Evolutionary conservation across 2,888 invertebrate genomes (phyloP).

Genomic region (Orgyia antiqua): DNA sequence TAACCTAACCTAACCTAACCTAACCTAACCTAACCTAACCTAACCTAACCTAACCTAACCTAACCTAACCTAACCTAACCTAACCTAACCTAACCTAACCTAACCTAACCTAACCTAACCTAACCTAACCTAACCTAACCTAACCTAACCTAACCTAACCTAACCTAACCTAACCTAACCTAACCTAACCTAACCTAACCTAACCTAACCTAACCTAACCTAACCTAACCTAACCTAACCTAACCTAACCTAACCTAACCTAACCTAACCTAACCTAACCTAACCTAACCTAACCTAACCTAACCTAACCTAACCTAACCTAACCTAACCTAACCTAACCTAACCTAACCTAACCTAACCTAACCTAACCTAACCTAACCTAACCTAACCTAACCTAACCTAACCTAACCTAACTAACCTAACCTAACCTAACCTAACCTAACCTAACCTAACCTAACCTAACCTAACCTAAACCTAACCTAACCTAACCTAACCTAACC

Average conservation of each 20-base stretch:
- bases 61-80: constrained; percentile 13
- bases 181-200: constrained; percentile 21
- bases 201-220: constrained; percentile 22
- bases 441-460: constrained; percentile 19
- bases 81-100: constrained; percentile 16
- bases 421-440: constrained; percentile 22
- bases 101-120: constrained; percentile 19
- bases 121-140: constrained; percentile 17
- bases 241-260: constrained; percentile 21
- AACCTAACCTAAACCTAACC: constrained; percentile 17
- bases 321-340: constrained; percentile 19
- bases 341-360: constrained; percentile 22
- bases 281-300: constrained; percentile 20
- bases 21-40: constrained; percentile 11
- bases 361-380: constrained; percentile 22
- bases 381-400: constrained; percentile 24
- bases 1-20: constrained; percentile 11
- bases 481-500: constrained; percentile 15
- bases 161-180: constrained; percentile 17
- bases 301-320: constrained; percentile 20
- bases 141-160: constrained; percentile 17
- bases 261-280: constrained; percentile 23
- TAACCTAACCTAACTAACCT: constrained; percentile 22
- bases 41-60: constrained; percentile 10
- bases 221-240: constrained; percentile 22